Base-by-base conservation (phyloP, 2,888 invertebrate species). In the Netelia virgata region DNA sequence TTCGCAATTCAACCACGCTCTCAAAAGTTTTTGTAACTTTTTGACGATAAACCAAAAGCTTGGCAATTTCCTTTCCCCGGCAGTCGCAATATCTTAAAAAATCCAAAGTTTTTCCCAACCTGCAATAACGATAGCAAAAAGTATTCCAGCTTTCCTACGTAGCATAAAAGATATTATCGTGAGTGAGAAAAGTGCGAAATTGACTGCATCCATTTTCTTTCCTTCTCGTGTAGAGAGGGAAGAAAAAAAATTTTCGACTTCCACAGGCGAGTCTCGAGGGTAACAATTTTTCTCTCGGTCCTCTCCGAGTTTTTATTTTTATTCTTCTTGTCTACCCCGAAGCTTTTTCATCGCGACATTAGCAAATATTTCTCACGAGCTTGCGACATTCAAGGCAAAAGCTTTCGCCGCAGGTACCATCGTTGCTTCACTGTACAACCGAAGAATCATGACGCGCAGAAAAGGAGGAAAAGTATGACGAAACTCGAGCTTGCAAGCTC, bases 291-390 rank as follows among this genome's bases (percentile, higher is more conserved):
- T 68, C 55, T 66, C 66, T n/a, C 66, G 20, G 23, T 43, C 23
- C 9, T 43, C 11, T 66, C 50, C 11, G 14, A 10, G 47, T 14
- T 47, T 47, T 47, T 47, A 47, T 47, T 47, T 47, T 14, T 47
- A 63, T 18, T 8, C n/a, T 36, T 41, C 20, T 53, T 63, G 53
- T 16, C 14, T 1, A 53, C 43, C 57, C 3, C 18, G 16, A n/a
- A 68, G 61, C 47, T 28, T 75, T 69, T 80, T 55, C 69, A 61
- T 59, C 55, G 43, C 18, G 59, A 63, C 75, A 75, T 69, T 75
- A 75, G 50, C 74, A 28, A 47, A 75, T 75, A 69, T 68, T 75
- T n/a, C 50, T 74, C 74, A 53, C 68, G 59, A 80, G 61, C 74
- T 80, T 47, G 23, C 55, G 50, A 57, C 18, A 41, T 55, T 41